phyloP scores from a whole-genome alignment of 1,140 invertebrate genomes.

The Drosophila miranda region DNA sequence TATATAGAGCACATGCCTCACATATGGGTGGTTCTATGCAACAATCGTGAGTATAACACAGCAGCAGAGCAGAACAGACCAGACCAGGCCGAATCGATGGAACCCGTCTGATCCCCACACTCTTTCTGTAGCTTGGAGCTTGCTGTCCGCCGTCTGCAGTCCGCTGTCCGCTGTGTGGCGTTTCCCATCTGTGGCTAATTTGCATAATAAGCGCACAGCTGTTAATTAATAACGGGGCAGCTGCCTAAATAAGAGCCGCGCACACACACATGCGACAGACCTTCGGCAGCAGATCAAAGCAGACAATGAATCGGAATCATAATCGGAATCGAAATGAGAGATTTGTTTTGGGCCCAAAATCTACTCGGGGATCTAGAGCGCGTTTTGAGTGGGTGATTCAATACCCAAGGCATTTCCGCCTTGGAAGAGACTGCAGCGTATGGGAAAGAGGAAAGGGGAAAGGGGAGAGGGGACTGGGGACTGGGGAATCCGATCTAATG shows the following conservation, averaged over 20 bases:
- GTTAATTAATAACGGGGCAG: conserved; percentile 75
- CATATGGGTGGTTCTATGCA: conserved; percentile 6
- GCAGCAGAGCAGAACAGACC: conserved; percentile 14
- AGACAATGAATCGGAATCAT: conserved; percentile 5
- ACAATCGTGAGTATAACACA: conserved; percentile 59
- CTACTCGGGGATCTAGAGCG: conserved; percentile 13
- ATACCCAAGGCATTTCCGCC: conserved; percentile 38
- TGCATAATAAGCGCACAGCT: conserved; percentile 77
- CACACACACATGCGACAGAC: conserved; percentile 15
- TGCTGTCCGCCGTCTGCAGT: conserved; percentile 3
- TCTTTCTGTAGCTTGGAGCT: conserved; percentile 36
- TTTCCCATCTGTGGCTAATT: conserved; percentile 65
- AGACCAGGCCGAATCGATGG: conserved; percentile 18
- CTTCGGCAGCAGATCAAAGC: conserved; percentile 47
- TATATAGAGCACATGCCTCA: conserved; percentile 12
- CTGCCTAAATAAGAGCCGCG: conserved; percentile 33
- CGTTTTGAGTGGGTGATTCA: conserved; percentile 31
- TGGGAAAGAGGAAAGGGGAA: too few relatives aligned
- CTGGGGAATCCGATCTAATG: conserved; percentile 14
- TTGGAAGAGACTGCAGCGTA: background rate
- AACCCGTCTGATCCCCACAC: conserved; percentile 18
- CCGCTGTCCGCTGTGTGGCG: background rate
- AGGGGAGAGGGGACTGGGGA: too few relatives aligned
- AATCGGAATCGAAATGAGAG: conserved; percentile 16
- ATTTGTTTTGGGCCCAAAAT: conserved; percentile 19